Evolutionary conservation across 1,140 invertebrate genomes (phyloP).

Genomic region (Drosophila aff.): DNA sequence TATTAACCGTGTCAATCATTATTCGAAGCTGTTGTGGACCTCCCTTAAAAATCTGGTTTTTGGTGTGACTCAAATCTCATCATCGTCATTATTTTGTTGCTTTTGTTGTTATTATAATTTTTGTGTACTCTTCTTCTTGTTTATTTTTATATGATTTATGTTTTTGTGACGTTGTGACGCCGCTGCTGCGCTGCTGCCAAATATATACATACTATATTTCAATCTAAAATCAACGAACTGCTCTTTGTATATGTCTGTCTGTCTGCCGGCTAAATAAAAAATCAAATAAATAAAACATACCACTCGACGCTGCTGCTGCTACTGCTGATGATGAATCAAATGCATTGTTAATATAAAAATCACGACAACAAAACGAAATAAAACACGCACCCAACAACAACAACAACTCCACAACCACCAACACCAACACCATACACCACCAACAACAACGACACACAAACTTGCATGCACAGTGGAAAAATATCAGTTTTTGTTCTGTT

Average conservation of each 20-base stretch:
- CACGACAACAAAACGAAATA: conserved; percentile 26
- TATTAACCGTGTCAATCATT: conserved; percentile 32
- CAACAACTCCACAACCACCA: conserved; percentile 17
- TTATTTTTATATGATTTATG: conserved; percentile 60
- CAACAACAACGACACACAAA: conserved; percentile 14
- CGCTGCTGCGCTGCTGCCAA: conserved; percentile 25
- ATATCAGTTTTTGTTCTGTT: conserved; percentile 13
- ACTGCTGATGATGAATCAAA: conserved; percentile 42
- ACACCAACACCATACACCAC: conserved; percentile 19
- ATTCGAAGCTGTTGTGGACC: conserved; percentile 7
- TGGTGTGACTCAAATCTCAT: conserved; percentile 29
- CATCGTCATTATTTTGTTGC: conserved; percentile 16
- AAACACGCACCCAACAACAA: conserved; percentile 22
- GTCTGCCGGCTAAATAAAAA: conserved; percentile 37
- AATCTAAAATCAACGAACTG: conserved; percentile 24
- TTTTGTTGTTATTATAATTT: conserved; percentile 57
- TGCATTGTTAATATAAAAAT: conserved; percentile 52
- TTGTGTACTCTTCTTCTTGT: conserved; percentile 48
- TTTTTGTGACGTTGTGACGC: conserved; percentile 55
- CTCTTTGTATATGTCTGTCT: conserved; percentile 46
- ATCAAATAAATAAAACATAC: conserved; percentile 12
- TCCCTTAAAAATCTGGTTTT: conserved; percentile 19
- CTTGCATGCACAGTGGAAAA: conserved; percentile 60
- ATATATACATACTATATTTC: conserved; percentile 13
- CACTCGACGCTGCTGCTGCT: conserved; percentile 11